A percentile compares a stretch with the other conserved stretches of the same genome.
Conservation (phyloP, 2,797 vertebrate genomes). For the Typhlichthys subterraneus region DNA sequence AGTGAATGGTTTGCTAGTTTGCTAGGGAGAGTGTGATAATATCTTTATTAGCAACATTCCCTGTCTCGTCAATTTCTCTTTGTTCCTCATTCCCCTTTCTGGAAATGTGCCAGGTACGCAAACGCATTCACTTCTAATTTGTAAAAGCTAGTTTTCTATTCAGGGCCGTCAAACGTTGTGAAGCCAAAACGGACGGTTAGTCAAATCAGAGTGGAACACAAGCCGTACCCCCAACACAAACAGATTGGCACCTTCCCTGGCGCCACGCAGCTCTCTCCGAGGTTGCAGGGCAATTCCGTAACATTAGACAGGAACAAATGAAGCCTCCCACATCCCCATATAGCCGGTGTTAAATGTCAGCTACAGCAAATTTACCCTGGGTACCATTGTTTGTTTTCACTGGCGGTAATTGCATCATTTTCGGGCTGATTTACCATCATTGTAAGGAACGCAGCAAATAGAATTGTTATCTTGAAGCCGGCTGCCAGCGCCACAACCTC, state of each 20-base stretch:
- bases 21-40: conserved; percentile 34
- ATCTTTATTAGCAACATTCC: conserved; percentile 38
- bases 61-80: not conserved
- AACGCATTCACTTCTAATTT: conserved; percentile 43
- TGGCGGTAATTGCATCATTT: conserved; percentile 73
- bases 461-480: conserved; percentile 75
- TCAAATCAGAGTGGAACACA: conserved; percentile 48
- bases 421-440: conserved; percentile 68
- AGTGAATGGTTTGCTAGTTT: conserved; percentile 37
- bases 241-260: conserved; percentile 46
- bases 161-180: conserved; percentile 42
- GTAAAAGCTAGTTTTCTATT: conserved; percentile 39
- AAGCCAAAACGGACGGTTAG: conserved; percentile 13
- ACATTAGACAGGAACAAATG: conserved; percentile 71
- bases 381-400: conserved; percentile 74
- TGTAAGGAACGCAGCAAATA: conserved; percentile 66
- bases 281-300: conserved; percentile 49
- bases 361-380: conserved; percentile 56
- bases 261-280: conserved; percentile 36
- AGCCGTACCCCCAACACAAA: conserved; percentile 24
- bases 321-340: conserved; percentile 60
- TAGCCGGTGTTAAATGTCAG: conserved; percentile 78
- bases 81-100: conserved; percentile 8
- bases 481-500: conserved; percentile 67
- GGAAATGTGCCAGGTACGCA: conserved; percentile 32